Base-by-base conservation (phyloP, 2,888 invertebrate species). In the Drosophila peninsularis region DNA sequence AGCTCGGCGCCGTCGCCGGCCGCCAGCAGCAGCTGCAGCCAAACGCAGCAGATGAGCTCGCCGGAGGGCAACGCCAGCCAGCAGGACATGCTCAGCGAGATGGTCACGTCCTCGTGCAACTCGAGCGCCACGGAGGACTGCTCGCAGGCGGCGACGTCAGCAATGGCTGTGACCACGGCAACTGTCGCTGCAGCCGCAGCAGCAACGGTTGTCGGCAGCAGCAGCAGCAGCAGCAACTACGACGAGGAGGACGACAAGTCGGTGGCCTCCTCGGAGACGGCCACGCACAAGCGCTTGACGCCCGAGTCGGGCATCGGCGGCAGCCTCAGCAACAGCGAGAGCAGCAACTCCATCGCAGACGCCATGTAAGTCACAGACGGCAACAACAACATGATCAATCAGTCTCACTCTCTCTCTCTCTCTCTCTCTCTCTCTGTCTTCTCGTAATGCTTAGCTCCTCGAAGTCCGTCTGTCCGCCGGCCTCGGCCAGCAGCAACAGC, bases 221-320 rank as follows among this genome's bases (percentile, higher is more conserved):
- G 68, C 68, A 69, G 79, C 42, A 69, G 79, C 42, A 73, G 84
- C 57, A 78, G 79, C 75, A 75, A 67, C 57, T 71, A 80, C 42
- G 80, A 85, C 10, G 85, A 90, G 17, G 88, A 86, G 24, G 88
- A 88, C 13, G 89, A 75, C 63, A 79, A 81, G 36, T 82, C 86
- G 27, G 68, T 75, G 69, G 75, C 74, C 53, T 86, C 89, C 24
- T 68, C 88, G 11, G 83, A 85, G 62, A 78, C 83, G 11, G 69
- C 83, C 5, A 79, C 86, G 6, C 87, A 84, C 70, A 91, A 90
- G 66, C 90, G 87, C 3, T 58, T 87, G 0, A 91, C 91, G 14
- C 91, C 91, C 10, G 91, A 91, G 52, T 91, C 91, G 0, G 91
- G 91, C 30, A 90, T 91, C 27, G 91, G 91, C 4, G 90, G 91